Base-by-base conservation (phyloP, 2,888 invertebrate species). In the Capitulum mitella region DNA sequence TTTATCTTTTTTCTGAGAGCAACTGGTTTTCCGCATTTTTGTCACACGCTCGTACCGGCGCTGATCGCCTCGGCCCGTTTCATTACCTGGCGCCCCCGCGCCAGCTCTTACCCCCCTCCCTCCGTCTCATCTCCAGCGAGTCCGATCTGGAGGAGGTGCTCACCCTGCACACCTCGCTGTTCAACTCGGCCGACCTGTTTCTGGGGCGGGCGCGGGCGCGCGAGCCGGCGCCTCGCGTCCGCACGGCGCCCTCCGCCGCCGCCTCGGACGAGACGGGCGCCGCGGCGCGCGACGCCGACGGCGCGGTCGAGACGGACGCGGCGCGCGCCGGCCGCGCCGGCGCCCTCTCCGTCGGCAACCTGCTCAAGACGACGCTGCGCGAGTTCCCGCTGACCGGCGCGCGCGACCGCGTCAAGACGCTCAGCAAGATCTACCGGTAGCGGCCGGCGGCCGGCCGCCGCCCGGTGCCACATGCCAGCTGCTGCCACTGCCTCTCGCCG, bases 61-160 rank as follows among this genome's bases (percentile, higher is more conserved):
- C n/a, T n/a, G n/a, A n/a, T n/a, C n/a, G n/a, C n/a, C n/a, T n/a
- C n/a, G n/a, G n/a, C n/a, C n/a, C n/a, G n/a, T n/a, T n/a, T n/a
- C n/a, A n/a, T n/a, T n/a, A n/a, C n/a, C n/a, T n/a, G n/a, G n/a
- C 48, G 14, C 16, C 12, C 2, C 48, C 19, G 48, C 6, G 48
- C 19, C 48, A 48, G 48, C 48, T 26, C 12, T 29, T 58, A 8
- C n/a, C 40, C 54, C 29, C 3, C 3, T 14, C 5, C 34, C 10
- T 46, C 58, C n/a, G n/a, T n/a, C n/a, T n/a, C n/a, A n/a, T n/a
- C n/a, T 84, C 29, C 86, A 92, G 82, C 32, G 82, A 82, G 76
- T 76, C 92, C 83, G 92, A 92, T 84, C 86, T 92, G 77, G 92
- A 92, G 83, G 92, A 92, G 84, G 89, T 92, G 46, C 85, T 92